Evolutionary conservation across 2,888 invertebrate genomes (phyloP), one percentile per base, ranked within the genome.

Genomic region (Chrysina gloriosa): DNA sequence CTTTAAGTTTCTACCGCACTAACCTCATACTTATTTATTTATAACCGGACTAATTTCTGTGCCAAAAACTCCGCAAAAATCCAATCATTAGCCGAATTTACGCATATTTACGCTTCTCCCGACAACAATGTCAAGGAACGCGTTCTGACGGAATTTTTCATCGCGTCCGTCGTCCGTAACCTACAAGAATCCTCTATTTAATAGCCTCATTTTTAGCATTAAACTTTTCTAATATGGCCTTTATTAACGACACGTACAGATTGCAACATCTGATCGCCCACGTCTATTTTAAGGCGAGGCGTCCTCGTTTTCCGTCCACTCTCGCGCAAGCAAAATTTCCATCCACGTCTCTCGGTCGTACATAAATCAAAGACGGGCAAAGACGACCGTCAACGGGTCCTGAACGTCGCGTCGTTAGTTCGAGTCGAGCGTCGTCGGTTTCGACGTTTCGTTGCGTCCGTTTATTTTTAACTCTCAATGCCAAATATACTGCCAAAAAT

Each of bases 401-500:
- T 9, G 21, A 9, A 21, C 9, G 45, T 36, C 36, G 36, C n/a
- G 9, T 45, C 45, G 45, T 52, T 52, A 52, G 31, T 52, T 52
- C 31, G 31, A 39, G 25, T 6, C 11, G 25, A 48, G 23, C 25
- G 23, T 34, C 50, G 48, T 23, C 29, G 39, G 56, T 56, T 50
- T 65, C 16, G 21, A 39, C 27, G 11, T 11, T 14, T 29, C 29
- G 50, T 58, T 58, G 58, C 56, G 68, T 65, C 50, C 21, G 61
- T 45, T 67, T 73, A 73, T 72, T 70, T 73, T 69, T 71, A 67
- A 67, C 69, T 47, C 69, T 70, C 73, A 72, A 72, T 73, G 73
- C 71, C 72, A 68, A 42, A 70, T 63, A 65, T 63, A 65, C 63
- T 74, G 74, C 73, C 74, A 74, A 73, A 73, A 73, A 73, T 71